A percentile compares a stretch with the other conserved stretches of the same genome.
These are phyloP conservation scores for Thermophis baileyi DNA, from an alignment of 2,113 vertebrate genomes.

Conservation along the genomic window DNA sequence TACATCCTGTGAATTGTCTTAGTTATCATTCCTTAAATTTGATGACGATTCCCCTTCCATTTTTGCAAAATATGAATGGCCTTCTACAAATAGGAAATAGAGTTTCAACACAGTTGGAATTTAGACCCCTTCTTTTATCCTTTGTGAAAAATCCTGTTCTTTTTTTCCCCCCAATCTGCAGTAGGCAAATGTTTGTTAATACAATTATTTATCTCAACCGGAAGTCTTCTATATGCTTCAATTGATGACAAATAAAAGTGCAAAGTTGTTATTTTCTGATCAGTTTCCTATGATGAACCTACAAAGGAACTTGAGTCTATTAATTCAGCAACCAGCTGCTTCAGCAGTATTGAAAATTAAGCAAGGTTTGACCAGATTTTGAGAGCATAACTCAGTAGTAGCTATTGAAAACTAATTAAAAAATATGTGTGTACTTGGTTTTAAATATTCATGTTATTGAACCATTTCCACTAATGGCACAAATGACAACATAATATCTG, in stretches of 20 bases:
- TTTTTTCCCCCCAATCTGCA: not conserved
- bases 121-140: not conserved
- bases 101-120: not conserved
- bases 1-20: not conserved
- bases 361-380: slow-evolving; percentile 57
- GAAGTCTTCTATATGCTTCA: slow-evolving; percentile 22
- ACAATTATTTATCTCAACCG: not conserved
- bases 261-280: slow-evolving; percentile 43
- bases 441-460: slow-evolving; percentile 71
- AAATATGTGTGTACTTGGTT: slow-evolving; percentile 56
- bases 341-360: slow-evolving; percentile 59
- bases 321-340: slow-evolving; percentile 52
- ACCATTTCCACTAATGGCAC: slow-evolving; percentile 68
- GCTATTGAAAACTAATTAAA: slow-evolving; percentile 61
- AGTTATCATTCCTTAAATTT: not conserved
- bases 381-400: slow-evolving; percentile 52
- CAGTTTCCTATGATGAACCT: slow-evolving; percentile 26
- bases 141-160: accelerated
- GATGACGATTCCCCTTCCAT: not conserved
- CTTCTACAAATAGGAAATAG: not conserved
- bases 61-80: not conserved
- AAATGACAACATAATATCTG: slow-evolving; percentile 72
- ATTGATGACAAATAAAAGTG: slow-evolving; percentile 41
- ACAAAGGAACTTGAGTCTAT: slow-evolving; percentile 49
- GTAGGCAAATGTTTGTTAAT: slow-evolving; percentile 20